Evolutionary conservation across 2,113 vertebrate genomes (phyloP).

Genomic region (Xiphophorus maculatus): DNA sequence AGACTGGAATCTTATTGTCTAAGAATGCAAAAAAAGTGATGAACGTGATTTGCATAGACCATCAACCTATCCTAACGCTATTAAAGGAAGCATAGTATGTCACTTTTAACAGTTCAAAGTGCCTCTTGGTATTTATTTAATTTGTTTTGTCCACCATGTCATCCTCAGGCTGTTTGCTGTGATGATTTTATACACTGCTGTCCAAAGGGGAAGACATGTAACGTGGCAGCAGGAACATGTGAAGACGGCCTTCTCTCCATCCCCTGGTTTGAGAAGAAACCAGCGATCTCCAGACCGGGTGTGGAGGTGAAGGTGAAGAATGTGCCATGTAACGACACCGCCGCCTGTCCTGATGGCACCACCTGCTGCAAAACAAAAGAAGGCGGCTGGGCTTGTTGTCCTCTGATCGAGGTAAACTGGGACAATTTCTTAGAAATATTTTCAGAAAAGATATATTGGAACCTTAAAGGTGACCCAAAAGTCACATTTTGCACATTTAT

Average conservation of each 20-base stretch:
- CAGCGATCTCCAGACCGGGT: not conserved
- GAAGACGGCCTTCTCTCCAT: not conserved
- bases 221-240: not conserved
- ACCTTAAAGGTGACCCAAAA: too few relatives aligned
- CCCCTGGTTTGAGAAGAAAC: conserved; percentile 1
- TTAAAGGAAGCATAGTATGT: too few relatives aligned
- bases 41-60: too few relatives aligned
- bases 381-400: conserved; percentile 65
- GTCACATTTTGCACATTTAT: too few relatives aligned
- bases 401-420: conserved; percentile 40
- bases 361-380: conserved; percentile 66
- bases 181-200: conserved; percentile 20
- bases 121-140: not conserved
- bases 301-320: not conserved
- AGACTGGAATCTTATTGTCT: too few relatives aligned
- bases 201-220: conserved; percentile 21
- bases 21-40: too few relatives aligned
- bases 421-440: not conserved
- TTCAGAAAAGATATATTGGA: not conserved
- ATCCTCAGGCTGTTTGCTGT: conserved; percentile 23
- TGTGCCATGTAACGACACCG: not conserved
- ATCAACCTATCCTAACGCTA: too few relatives aligned
- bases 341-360: conserved; percentile 38
- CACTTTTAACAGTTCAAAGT: not conserved
- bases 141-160: not conserved